Evolutionary conservation across 2,113 vertebrate species (phyloP).

Genomic region (Anoplopoma fimbria): DNA sequence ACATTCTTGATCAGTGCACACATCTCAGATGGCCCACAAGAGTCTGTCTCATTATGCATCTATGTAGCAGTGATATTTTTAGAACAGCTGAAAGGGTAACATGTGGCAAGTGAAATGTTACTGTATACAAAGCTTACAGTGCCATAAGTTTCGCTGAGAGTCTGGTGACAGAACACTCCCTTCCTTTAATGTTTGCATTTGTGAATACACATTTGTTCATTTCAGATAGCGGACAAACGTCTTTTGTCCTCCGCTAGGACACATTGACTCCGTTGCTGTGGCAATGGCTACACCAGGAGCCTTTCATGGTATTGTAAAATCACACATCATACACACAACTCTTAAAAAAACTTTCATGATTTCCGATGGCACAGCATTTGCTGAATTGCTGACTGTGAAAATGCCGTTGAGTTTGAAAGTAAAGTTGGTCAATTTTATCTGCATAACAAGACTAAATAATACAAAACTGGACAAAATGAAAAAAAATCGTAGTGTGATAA

Average conservation of each 20-base stretch:
- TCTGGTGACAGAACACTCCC: slow-evolving; percentile 71
- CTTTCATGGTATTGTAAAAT: slow-evolving; percentile 45
- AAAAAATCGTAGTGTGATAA: not conserved
- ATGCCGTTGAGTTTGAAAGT: slow-evolving; percentile 24
- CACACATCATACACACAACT: slow-evolving; percentile 67
- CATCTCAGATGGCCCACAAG: slow-evolving; percentile 39
- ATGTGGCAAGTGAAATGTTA: not conserved
- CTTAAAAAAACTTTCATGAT: slow-evolving; percentile 49
- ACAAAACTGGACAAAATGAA: not conserved
- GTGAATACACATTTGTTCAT: slow-evolving; percentile 33
- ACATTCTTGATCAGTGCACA: slow-evolving; percentile 40
- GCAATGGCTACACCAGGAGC: slow-evolving; percentile 57
- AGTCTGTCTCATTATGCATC: slow-evolving; percentile 22
- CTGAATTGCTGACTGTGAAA: slow-evolving; percentile 36
- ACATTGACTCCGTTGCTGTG: slow-evolving; percentile 48
- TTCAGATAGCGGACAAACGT: slow-evolving; percentile 57
- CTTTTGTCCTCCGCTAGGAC: slow-evolving; percentile 31
- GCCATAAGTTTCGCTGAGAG: slow-evolving; percentile 63
- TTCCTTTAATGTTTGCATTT: slow-evolving; percentile 69
- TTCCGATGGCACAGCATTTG: slow-evolving; percentile 45
- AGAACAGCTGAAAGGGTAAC: not conserved
- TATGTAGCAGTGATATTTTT: slow-evolving; percentile 2
- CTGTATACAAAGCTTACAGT: slow-evolving; percentile 13
- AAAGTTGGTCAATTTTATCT: slow-evolving; percentile 65
- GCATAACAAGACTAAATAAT: slow-evolving; percentile 6